phyloP scores from a whole-genome alignment of 2,797 vertebrate genomes.

The Cynopterus sphinx region DNA sequence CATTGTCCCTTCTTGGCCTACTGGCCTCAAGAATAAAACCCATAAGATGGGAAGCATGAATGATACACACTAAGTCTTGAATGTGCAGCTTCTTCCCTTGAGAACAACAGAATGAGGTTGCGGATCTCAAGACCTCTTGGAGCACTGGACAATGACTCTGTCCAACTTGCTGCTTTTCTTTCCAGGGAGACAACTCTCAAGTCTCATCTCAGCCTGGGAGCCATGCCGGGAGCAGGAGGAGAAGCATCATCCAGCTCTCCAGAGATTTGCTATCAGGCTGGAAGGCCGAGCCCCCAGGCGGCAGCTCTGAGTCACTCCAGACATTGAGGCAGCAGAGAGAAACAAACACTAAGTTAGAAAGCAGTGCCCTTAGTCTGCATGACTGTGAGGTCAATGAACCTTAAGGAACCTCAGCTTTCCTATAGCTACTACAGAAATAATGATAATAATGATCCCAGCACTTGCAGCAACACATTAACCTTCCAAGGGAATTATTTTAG shows the following conservation, averaged over 20 bases:
- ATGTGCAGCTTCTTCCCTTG: not conserved
- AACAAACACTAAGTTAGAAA: not conserved
- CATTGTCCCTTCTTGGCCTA: not conserved
- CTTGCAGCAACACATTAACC: not conserved
- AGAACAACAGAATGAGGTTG: not conserved
- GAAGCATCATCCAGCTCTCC: not conserved
- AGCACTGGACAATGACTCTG: not conserved
- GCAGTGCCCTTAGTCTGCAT: not conserved
- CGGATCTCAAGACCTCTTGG: not conserved
- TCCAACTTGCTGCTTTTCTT: not conserved
- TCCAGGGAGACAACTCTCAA: not conserved
- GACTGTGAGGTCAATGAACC: not conserved
- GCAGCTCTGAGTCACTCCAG: not conserved
- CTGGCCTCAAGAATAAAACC: not conserved
- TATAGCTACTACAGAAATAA: not conserved
- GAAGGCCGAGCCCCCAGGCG: not conserved
- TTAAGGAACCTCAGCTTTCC: not conserved
- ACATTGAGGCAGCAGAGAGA: not conserved
- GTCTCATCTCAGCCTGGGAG: too few relatives aligned
- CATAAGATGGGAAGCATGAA: not conserved
- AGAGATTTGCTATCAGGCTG: not conserved
- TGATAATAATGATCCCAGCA: not conserved
- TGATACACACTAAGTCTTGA: not conserved
- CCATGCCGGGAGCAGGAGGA: not conserved
- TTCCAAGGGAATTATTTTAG: slow-evolving; percentile 2